A percentile compares a stretch with the other conserved stretches of the same genome.
phyloP scores from a whole-genome alignment of 2,888 invertebrate genomes.

The Sesamia inferens region DNA sequence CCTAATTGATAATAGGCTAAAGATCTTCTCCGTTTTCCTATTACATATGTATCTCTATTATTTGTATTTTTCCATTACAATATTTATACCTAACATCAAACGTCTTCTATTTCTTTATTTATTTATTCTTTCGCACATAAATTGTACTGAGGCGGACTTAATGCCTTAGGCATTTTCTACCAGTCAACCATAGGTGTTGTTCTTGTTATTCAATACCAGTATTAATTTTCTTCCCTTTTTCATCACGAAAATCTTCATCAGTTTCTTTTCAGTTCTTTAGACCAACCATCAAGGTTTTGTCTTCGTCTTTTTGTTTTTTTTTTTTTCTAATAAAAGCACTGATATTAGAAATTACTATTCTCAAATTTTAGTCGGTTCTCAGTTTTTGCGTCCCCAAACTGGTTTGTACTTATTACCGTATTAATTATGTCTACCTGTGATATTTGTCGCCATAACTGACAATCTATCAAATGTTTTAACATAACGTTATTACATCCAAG shows the following conservation, averaged over 20 bases:
- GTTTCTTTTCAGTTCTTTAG: too few relatives aligned
- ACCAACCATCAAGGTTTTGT: neutral
- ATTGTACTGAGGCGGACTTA: too few relatives aligned
- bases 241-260: neutral
- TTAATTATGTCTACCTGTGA: slow-evolving; percentile 24
- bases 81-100: too few relatives aligned
- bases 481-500: slow-evolving; percentile 3
- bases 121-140: too few relatives aligned
- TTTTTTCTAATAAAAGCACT: neutral
- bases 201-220: too few relatives aligned
- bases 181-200: too few relatives aligned
- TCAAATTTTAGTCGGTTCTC: slow-evolving; percentile 5
- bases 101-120: too few relatives aligned
- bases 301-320: neutral
- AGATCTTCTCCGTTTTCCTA: too few relatives aligned
- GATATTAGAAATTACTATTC: neutral
- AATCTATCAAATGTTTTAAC: slow-evolving; percentile 33
- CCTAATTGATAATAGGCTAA: too few relatives aligned
- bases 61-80: too few relatives aligned
- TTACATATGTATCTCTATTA: too few relatives aligned
- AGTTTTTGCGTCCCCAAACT: slow-evolving; percentile 37
- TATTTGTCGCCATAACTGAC: slow-evolving; percentile 18
- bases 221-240: neutral
- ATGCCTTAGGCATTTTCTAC: too few relatives aligned
- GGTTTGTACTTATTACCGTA: slow-evolving; percentile 42